Evolutionary conservation across 2,888 invertebrate genomes (phyloP), one percentile per base, ranked within the genome.

Genomic region (Eucera pruinosa): DNA sequence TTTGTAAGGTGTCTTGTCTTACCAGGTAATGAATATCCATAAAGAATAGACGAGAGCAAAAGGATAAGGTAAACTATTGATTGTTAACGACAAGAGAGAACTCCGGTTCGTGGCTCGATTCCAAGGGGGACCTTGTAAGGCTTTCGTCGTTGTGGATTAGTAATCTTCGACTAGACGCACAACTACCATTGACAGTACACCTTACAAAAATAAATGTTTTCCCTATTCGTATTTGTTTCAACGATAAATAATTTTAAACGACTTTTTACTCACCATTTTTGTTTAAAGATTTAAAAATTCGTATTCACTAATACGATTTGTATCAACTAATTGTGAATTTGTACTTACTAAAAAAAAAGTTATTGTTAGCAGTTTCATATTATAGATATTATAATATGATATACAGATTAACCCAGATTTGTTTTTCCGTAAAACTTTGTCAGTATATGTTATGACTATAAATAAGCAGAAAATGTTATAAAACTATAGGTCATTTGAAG

Each of bases 131-230:
- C 72, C 71, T 84, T 85, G 86, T 61, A 30, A 73, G 90, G 90
- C 83, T 90, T 90, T 90, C 85, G 85, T 88, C 86, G 81, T 81
- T 81, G 75, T 84, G 88, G 88, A 90, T 90, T 90, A 90, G 84
- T 83, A 78, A 82, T 86, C 85, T 86, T 87, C 76, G 80, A 81
- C 85, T 87, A 77, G 83, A 76, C 86, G 60, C 76, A 68, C 57
- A 47, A 30, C 81, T 67, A 50, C 62, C 33, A 33, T 7, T 33
- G 43, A 50, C 54, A 60, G 57, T 54, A 33, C 41, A 47, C 65
- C 13, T 25, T 39, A 23, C 23, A 9, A 66, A 70, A 27, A 41
- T 2, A 43, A 73, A 68, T 58, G n/a, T 54, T 23, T 33, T 60
- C 20, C 43, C 45, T 45, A 11, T 18, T 57, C 23, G 54, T 45